Base-by-base conservation (phyloP, 2,888 invertebrate species). In the Drosophila rellima region DNA sequence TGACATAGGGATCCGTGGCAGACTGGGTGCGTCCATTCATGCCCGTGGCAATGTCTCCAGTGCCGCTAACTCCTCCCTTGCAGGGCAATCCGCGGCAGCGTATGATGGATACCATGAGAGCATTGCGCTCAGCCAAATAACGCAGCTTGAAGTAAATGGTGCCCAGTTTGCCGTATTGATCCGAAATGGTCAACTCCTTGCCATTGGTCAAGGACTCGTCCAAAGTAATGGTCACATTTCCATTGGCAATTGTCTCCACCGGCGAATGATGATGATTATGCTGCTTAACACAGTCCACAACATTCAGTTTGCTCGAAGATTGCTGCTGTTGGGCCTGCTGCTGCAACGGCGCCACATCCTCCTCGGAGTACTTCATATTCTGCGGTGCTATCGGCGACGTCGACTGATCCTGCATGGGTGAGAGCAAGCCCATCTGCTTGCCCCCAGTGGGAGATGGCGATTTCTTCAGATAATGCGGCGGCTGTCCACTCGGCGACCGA, bases 1-100 rank as follows among this genome's bases (percentile, higher is more conserved):
- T 99, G 37, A 99, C 98, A 93, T 99, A 99, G 0, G 99, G 99
- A 94, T 99, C 99, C 3, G 93, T 93, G 18, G 92, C 93, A 1
- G 91, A 85, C 80, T 92, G 92, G 4, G 92, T 93, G 65, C 93
- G 93, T 48, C 93, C 93, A 86, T 93, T 93, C 84, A 92, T 89
- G 52, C 91, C 92, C 11, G 90, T 83, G 40, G 92, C 92, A 67
- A 92, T 88, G 86, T 92, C 93, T 7, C 96, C 96, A 8, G 96
- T 97, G n/a, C 91, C 91, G 1, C 88, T 80, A 13, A 84, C 74
- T 8, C 88, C 81, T 6, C 89, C 87, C 82, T 93, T 93, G 74
- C 90, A 96, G 0, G 98, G 98, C 50, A 99, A 93, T 39, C 97
- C 97, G 76, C 96, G 95, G 93, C 98, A 98, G 47, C 96, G 96